Evolutionary conservation across 2,113 vertebrate genomes (phyloP), one percentile per base, ranked within the genome.

Genomic region (Perccottus glenii): DNA sequence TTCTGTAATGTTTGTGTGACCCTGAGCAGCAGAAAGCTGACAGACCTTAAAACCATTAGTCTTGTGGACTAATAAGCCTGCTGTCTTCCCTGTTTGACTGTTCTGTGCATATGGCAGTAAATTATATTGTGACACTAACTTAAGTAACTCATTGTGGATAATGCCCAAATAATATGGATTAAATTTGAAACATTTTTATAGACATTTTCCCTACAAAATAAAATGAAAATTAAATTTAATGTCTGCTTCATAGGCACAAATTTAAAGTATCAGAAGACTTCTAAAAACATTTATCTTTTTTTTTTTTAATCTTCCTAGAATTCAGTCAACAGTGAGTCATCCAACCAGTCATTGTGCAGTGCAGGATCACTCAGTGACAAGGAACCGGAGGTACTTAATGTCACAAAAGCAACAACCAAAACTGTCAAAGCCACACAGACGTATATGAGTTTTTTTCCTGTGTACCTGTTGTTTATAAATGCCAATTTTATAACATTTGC

Each of bases 301-400:
- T 67, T 84, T 15, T 69, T 35, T 66, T n/a, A n/a, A n/a, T n/a
- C n/a, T n/a, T 64, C 12, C 42, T 81, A 97, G 96, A 95, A 94
- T 87, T 93, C 94, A 79, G 92, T 95, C 83, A 95, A 96, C 81
- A 97, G 94, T 8, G 96, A 98, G 89, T 97, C 95, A 89, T 98
- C 96, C 84, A 97, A 97, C 85, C 96, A 98, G 92, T 98, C 96
- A 75, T 90, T 98, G 85, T 96, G 96, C 91, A 98, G 96, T 33
- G 93, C 95, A 66, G 96, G 96, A 71, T 98, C 96, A 64, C 91
- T 98, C 81, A 98, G 96, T 74, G 96, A 98, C 89, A 98, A 96
- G 84, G 96, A 98, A 85, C 87, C 95, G 77, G 96, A 98, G 95
- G 96, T 98, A 88, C 90, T 93, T 89, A 19, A 19, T 3, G 9